Evolutionary conservation across 2,113 vertebrate species (phyloP).

Genomic region (Leptobrachium leishanense): DNA sequence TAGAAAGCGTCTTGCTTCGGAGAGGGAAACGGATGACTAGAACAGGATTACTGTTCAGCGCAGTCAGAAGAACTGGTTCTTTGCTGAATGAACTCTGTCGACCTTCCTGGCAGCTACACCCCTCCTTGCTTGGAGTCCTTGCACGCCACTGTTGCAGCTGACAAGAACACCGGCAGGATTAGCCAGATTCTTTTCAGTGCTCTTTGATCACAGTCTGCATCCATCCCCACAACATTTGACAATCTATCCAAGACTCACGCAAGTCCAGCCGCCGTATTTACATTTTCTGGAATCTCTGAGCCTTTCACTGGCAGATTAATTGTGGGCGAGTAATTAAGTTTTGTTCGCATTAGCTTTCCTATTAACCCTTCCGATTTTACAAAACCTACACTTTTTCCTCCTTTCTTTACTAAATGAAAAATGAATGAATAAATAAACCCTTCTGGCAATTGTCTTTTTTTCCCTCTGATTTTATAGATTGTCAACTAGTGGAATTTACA

Average conservation of each 20-base stretch:
- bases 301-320: slow-evolving; percentile 34
- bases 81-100: slow-evolving; percentile 52
- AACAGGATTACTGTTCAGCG: neutral
- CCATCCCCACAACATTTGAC: slow-evolving; percentile 52
- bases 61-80: slow-evolving; percentile 34
- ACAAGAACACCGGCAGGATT: slow-evolving; percentile 67
- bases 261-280: neutral
- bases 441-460: too few relatives aligned
- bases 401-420: neutral
- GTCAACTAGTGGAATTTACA: neutral
- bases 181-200: slow-evolving; percentile 53
- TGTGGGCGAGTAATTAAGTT: slow-evolving; percentile 8
- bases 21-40: slow-evolving; percentile 11
- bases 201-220: slow-evolving; percentile 66
- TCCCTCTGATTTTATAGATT: neutral
- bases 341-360: neutral
- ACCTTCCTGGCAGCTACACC: slow-evolving; percentile 57
- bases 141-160: slow-evolving; percentile 53
- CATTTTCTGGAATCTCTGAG: neutral
- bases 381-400: neutral
- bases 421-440: neutral
- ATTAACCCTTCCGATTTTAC: neutral
- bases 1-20: neutral
- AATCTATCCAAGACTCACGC: slow-evolving; percentile 38
- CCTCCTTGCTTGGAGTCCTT: slow-evolving; percentile 63